Evolutionary conservation across 2,113 vertebrate species (phyloP).

Genomic region (Poeciliopsis occidentalis): DNA sequence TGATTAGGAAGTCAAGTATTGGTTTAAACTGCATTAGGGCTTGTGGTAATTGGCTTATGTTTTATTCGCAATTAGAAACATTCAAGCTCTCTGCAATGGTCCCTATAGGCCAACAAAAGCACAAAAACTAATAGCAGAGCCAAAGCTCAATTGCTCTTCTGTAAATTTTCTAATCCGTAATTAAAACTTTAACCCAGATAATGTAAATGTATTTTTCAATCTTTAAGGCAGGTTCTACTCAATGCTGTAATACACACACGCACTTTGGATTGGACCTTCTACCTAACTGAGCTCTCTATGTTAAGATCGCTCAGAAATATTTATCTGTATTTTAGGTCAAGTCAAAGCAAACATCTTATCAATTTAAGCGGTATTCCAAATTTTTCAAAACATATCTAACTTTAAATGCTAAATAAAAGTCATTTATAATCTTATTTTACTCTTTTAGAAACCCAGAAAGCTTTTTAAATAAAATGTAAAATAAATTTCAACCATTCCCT

Average conservation of each 20-base stretch:
- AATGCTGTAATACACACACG: not conserved
- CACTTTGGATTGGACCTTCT: not conserved
- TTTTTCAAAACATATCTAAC: not conserved
- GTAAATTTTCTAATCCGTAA: not conserved
- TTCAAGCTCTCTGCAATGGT: constrained; percentile 46
- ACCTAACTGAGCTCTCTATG: not conserved
- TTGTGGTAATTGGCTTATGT: constrained; percentile 73
- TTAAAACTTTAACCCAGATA: not conserved
- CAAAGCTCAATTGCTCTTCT: constrained; percentile 4
- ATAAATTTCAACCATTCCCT: not conserved
- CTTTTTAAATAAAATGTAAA: not conserved
- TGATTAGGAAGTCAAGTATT: constrained; percentile 69
- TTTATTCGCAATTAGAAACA: constrained; percentile 70
- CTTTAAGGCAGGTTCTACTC: not conserved
- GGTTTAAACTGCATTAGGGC: constrained; percentile 74
- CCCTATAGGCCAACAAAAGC: constrained; percentile 50
- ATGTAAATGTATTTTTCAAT: not conserved
- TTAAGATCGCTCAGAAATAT: not conserved
- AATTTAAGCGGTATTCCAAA: not conserved
- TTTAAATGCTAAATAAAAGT: not conserved
- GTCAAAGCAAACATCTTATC: not conserved
- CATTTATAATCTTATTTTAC: not conserved
- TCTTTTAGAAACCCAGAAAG: not conserved
- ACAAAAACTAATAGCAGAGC: constrained; percentile 30
- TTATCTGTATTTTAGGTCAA: not conserved